Evolutionary conservation across 1,140 invertebrate species (phyloP).

Genomic region (Drosophila ambigua): DNA sequence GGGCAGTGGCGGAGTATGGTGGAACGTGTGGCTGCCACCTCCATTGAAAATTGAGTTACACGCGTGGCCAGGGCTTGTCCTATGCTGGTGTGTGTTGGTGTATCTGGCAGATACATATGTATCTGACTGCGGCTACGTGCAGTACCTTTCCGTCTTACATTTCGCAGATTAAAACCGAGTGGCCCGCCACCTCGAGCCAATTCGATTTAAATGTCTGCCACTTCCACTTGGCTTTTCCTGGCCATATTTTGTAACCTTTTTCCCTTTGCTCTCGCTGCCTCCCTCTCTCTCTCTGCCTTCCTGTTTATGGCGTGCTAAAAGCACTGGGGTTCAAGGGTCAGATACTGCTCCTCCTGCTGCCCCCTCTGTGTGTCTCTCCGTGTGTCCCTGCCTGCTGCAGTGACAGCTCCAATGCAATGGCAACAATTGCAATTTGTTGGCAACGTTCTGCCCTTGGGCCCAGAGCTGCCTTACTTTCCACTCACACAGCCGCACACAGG

Average conservation of each 20-base stretch:
- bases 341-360: not conserved
- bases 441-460: conserved; percentile 69
- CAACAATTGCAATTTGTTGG: conserved; percentile 84
- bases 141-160: conserved; percentile 55
- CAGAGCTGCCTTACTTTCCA: conserved; percentile 57
- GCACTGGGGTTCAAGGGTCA: conserved; percentile 64
- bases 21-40: conserved; percentile 57
- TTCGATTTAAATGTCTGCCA: conserved; percentile 81
- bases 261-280: too few relatives aligned
- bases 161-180: conserved; percentile 71
- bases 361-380: conserved; percentile 9
- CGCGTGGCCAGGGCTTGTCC: conserved; percentile 41
- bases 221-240: conserved; percentile 78
- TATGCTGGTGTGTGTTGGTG: conserved; percentile 10
- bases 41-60: conserved; percentile 82
- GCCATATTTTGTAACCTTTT: conserved; percentile 55
- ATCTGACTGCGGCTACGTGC: conserved; percentile 49
- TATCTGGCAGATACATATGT: conserved; percentile 48
- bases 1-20: not conserved
- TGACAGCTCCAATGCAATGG: conserved; percentile 79
- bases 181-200: conserved; percentile 71
- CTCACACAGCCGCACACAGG: conserved; percentile 1
- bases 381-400: conserved; percentile 46
- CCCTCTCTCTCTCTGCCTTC: conserved; percentile 21
- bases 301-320: conserved; percentile 71